Evolutionary conservation across 2,113 vertebrate species (phyloP).

Genomic region (Saccopteryx bilineata): DNA sequence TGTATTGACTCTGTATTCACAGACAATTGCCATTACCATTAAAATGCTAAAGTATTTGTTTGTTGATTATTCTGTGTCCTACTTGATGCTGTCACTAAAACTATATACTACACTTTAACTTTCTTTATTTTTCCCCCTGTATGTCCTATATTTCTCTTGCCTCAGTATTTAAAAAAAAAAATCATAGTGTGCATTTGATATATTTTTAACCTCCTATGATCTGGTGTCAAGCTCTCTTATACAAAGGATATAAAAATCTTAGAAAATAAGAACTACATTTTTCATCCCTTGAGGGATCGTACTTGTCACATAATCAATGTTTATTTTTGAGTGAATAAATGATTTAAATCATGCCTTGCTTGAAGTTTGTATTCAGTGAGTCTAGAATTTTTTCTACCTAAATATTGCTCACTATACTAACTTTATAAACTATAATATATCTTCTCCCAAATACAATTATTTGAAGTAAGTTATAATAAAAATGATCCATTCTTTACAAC

Average conservation of each 20-base stretch:
- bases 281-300: conserved; percentile 49
- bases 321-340: conserved; percentile 71
- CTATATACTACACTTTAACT: neutral
- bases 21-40: neutral
- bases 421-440: conserved; percentile 49
- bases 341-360: conserved; percentile 42
- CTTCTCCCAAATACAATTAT: conserved; percentile 49
- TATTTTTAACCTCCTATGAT: neutral
- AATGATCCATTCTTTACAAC: neutral
- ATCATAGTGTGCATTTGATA: neutral
- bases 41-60: neutral
- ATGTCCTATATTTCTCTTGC: neutral
- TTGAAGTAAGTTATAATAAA: conserved; percentile 58
- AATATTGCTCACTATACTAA: conserved; percentile 38
- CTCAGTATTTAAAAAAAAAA: neutral
- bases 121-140: neutral
- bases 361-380: conserved; percentile 1
- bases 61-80: neutral
- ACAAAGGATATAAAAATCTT: conserved; percentile 9
- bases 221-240: conserved; percentile 13
- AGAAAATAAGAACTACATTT: conserved; percentile 48
- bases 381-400: neutral
- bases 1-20: neutral
- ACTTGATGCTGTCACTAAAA: neutral
- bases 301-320: conserved; percentile 71